Percentiles rank a stretch among this genome's conserved stretches.
These are phyloP conservation scores for Gambelia wislizenii DNA, from an alignment of 2,797 vertebrate species.

Conservation along the genomic window DNA sequence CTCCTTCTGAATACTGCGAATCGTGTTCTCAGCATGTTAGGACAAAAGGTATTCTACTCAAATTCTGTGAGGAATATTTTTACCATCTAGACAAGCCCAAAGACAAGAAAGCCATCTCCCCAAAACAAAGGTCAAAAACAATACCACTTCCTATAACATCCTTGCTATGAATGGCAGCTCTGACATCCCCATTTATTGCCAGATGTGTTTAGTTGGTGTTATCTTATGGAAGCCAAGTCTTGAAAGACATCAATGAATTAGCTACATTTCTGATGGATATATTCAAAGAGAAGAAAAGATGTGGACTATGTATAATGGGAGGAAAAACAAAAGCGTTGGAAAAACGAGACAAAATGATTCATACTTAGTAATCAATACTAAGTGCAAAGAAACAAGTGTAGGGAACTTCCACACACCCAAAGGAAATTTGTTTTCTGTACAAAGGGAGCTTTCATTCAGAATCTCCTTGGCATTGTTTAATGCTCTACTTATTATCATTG, in stretches of 20 bases:
- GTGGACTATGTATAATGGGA: slow-evolving; percentile 12
- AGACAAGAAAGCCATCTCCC: fast-evolving
- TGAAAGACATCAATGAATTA: neutral
- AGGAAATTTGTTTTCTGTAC: neutral
- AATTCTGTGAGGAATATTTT: too few relatives aligned
- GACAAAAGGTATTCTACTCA: too few relatives aligned
- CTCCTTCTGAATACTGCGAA: too few relatives aligned
- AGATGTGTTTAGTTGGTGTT: neutral
- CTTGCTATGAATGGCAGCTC: fast-evolving
- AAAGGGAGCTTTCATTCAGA: neutral
- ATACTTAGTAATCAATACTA: neutral
- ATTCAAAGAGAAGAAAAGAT: slow-evolving; percentile 9
- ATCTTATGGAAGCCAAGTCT: slow-evolving; percentile 10
- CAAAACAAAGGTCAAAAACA: fast-evolving
- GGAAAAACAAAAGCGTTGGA: neutral
- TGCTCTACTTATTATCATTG: neutral
- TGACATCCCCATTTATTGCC: too few relatives aligned
- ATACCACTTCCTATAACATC: fast-evolving
- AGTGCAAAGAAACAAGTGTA: neutral
- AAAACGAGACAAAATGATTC: fast-evolving
- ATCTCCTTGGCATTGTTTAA: neutral
- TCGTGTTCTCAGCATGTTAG: too few relatives aligned
- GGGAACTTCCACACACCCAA: neutral
- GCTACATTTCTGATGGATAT: neutral
- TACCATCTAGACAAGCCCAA: too few relatives aligned